These are phyloP conservation scores for Psephotus haematonotus DNA, from an alignment of 2,113 vertebrate species.

Conservation along the genomic window DNA sequence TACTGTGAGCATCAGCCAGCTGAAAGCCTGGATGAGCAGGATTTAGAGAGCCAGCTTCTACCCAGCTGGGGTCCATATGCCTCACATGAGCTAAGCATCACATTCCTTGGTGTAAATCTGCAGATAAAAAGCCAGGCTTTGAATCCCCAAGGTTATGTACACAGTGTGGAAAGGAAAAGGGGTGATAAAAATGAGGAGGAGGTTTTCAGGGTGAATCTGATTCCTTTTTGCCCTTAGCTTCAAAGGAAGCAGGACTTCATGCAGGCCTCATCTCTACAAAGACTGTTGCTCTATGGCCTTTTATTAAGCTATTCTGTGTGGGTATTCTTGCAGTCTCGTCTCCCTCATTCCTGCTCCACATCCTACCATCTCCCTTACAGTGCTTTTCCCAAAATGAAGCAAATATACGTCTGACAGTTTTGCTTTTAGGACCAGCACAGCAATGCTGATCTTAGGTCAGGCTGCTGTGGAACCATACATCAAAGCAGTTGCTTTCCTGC, in stretches of 20 bases:
- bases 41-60: not conserved
- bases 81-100: not conserved
- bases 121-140: not conserved
- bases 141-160: rapidly evolving
- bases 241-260: not conserved
- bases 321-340: not conserved
- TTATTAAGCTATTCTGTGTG: not conserved
- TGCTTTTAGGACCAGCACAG: not conserved
- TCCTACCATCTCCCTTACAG: not conserved
- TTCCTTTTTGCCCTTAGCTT: not conserved
- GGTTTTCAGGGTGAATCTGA: not conserved
- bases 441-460: not conserved
- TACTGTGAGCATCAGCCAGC: not conserved
- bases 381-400: not conserved
- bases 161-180: not conserved
- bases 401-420: not conserved
- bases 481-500: not conserved
- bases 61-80: not conserved
- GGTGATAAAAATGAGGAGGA: not conserved
- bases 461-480: not conserved
- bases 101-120: not conserved
- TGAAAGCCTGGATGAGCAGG: not conserved
- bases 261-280: not conserved
- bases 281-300: not conserved
- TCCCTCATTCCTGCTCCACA: not conserved